Base-by-base conservation (phyloP, 2,888 invertebrate species). In the Chrysotoxum bicinctum region DNA sequence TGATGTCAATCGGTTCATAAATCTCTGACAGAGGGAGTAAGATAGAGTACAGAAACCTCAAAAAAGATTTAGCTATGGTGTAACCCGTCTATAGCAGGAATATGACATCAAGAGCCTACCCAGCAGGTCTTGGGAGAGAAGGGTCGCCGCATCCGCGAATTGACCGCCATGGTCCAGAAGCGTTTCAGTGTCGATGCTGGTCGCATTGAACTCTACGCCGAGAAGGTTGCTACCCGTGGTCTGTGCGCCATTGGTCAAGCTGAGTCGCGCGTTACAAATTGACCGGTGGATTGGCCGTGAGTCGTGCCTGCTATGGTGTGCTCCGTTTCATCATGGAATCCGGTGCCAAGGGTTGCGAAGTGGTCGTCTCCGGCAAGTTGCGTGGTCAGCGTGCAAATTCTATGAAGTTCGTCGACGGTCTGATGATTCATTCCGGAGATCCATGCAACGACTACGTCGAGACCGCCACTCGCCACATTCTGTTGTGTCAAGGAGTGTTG, bases 231-330 rank as follows among this genome's bases (percentile, higher is more conserved):
- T 62, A 98, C 98, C 87, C 95, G 99, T 88, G 99, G 99, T 90
- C 94, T 99, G 69, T 99, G 99, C 93, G 99, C 99, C 87, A 99
- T 99, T 89, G 99, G 99, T n/a, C 99, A 99, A 93, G 98, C 99
- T 83, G 99, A 99, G 92, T 99, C 99, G 14, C 94, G 70, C 95
- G 99, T 91, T 99, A 99, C 94, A 99, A 99, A 93, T 94, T 99
- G 75, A 98, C 99, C 91, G 99, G 99, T 92, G 99, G 95, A 89
- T 92, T 95, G 88, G 95, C 95, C 70, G 95, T 95, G 37, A 94
- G 95, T 91, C 94, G 98, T 91, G 99, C 99, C 2, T 99, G 99
- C 93, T 99, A 99, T 92, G 99, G 99, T 94, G 99, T 99, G 50
- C 95, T 99, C 87, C 95, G 99, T 82, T 99, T 98, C 93, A 99